phyloP scores from a whole-genome alignment of 2,113 vertebrate species.

The Neogobius melanostomus region DNA sequence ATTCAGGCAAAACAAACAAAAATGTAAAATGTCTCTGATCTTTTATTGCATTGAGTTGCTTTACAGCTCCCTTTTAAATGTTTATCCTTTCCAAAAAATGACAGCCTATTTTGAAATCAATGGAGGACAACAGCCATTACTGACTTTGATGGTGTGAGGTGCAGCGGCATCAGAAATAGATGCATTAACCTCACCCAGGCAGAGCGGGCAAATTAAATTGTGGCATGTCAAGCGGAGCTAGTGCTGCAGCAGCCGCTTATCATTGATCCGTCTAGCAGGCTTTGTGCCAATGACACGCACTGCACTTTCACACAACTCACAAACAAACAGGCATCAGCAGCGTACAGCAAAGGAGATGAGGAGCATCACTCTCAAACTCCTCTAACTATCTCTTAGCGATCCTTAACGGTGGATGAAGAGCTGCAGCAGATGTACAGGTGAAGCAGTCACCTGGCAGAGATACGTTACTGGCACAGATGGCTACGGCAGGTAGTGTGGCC shows the following conservation, averaged over 20 bases:
- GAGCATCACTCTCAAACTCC: constrained; percentile 17
- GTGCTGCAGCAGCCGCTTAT: constrained; percentile 43
- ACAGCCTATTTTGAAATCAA: not conserved
- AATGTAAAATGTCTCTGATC: too few species aligned
- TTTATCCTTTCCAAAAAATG: too few species aligned
- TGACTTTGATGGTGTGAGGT: constrained; percentile 10
- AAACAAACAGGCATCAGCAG: constrained; percentile 52
- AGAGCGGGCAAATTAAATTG: constrained; percentile 45
- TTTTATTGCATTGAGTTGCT: too few species aligned
- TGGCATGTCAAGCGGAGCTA: constrained; percentile 37
- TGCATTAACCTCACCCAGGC: constrained; percentile 43
- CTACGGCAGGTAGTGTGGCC: constrained; percentile 43
- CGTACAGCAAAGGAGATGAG: constrained; percentile 27
- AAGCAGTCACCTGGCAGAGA: constrained; percentile 43
- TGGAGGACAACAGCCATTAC: not conserved
- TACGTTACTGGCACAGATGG: constrained; percentile 47
- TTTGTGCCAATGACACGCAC: constrained; percentile 58
- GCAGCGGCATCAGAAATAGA: constrained; percentile 22
- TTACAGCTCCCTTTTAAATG: too few species aligned
- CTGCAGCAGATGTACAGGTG: constrained; percentile 34
- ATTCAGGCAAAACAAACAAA: too few species aligned
- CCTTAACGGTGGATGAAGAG: constrained; percentile 34
- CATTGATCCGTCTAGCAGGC: constrained; percentile 50
- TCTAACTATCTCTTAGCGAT: constrained; percentile 19
- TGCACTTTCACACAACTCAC: constrained; percentile 46